Evolutionary conservation across 2,113 vertebrate genomes (phyloP).

Genomic region (Bostrychus sinensis): DNA sequence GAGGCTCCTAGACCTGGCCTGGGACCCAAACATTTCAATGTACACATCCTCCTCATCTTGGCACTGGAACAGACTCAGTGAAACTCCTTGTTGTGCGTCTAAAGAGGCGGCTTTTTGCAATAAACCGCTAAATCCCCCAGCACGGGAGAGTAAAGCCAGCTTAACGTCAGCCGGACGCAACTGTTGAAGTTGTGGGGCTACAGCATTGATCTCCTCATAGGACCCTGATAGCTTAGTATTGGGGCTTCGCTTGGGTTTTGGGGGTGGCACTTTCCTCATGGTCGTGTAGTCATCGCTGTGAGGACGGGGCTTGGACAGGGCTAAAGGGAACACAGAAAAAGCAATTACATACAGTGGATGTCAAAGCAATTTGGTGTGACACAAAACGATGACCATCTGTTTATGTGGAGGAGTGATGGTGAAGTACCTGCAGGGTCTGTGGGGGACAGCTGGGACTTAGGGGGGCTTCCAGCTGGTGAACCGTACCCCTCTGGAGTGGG

Average conservation of each 20-base stretch:
- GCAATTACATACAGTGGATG: slow-evolving; percentile 8
- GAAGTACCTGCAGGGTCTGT: slow-evolving; percentile 75
- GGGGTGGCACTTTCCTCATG: slow-evolving; percentile 95
- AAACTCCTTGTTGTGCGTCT: slow-evolving; percentile 73
- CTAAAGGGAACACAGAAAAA: slow-evolving; percentile 65
- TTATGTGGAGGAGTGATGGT: slow-evolving; percentile 19
- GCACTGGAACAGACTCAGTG: slow-evolving; percentile 76
- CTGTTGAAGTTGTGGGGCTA: slow-evolving; percentile 63
- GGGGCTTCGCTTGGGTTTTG: slow-evolving; percentile 94
- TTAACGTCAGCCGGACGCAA: slow-evolving; percentile 82
- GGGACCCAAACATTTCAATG: slow-evolving; percentile 93
- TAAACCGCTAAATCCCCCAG: slow-evolving; percentile 66
- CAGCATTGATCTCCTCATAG: slow-evolving; percentile 90
- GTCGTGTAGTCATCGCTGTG: slow-evolving; percentile 97
- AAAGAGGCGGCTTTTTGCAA: slow-evolving; percentile 77
- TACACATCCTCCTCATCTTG: slow-evolving; percentile 89
- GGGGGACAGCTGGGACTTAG: slow-evolving; percentile 77
- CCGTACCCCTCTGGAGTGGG: slow-evolving; percentile 83
- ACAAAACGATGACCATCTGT: slow-evolving; percentile 30
- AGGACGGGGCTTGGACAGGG: slow-evolving; percentile 88
- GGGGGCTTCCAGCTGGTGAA: slow-evolving; percentile 77
- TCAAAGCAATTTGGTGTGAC: slow-evolving; percentile 11
- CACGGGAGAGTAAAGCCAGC: slow-evolving; percentile 72
- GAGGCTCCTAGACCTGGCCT: slow-evolving; percentile 71
- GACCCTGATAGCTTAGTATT: slow-evolving; percentile 94